A percentile compares a stretch with the other conserved stretches of the same genome.
These are phyloP conservation scores for Prolemur simus DNA, from an alignment of 2,113 vertebrate genomes.

Conservation along the genomic window DNA sequence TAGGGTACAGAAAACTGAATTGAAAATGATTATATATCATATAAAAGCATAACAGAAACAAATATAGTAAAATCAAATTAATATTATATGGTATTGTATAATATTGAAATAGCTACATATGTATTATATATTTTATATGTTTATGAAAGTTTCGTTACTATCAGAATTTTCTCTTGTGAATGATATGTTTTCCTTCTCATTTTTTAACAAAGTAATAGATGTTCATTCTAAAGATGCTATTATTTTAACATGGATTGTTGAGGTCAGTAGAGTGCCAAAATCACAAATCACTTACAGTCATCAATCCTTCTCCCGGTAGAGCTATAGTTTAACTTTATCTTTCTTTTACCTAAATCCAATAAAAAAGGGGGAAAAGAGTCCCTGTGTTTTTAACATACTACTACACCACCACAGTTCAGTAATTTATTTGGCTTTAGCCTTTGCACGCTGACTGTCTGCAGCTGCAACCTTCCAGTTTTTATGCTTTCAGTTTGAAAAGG, in stretches of 20 bases:
- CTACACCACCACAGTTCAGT: background rate
- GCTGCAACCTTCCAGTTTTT: background rate
- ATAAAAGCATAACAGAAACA: background rate
- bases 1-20: background rate
- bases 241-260: background rate
- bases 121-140: background rate
- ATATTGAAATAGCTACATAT: background rate
- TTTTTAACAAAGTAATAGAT: background rate
- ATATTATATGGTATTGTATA: background rate
- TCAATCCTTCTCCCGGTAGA: background rate
- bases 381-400: background rate
- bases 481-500: constrained; percentile 39
- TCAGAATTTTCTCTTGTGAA: background rate
- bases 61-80: background rate
- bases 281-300: background rate
- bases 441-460: background rate
- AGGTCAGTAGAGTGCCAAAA: background rate
- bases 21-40: background rate
- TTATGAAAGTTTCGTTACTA: background rate
- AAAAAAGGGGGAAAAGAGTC: background rate
- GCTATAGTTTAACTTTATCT: background rate
- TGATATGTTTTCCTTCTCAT: background rate
- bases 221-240: background rate
- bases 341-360: constrained; percentile 27
- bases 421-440: constrained; percentile 5